A percentile compares a stretch with the other conserved stretches of the same genome.
phyloP scores from a whole-genome alignment of 2,888 invertebrate species.

The Pyrrhia umbra region DNA sequence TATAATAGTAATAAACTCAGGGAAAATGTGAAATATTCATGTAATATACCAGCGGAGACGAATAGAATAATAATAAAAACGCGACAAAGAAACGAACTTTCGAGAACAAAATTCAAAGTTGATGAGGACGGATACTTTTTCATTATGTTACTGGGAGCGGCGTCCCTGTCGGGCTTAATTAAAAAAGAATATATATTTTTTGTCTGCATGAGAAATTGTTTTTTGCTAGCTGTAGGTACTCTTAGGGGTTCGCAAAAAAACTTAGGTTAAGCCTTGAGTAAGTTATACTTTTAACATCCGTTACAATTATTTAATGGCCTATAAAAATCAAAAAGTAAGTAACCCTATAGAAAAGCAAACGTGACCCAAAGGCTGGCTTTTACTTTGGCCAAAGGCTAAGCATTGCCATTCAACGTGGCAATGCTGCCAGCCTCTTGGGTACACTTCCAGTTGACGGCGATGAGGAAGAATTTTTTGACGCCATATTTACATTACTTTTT shows the following conservation, averaged over 20 bases:
- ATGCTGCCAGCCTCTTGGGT: no score
- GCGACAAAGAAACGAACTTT: conserved; percentile 5
- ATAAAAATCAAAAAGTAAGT: no score
- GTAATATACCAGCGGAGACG: conserved; percentile 13
- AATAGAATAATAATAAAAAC: conserved; percentile 28
- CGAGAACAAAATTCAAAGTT: conserved; percentile 29
- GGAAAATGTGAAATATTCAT: conserved; percentile 36
- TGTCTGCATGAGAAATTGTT: neutral
- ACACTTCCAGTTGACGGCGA: no score
- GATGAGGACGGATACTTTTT: conserved; percentile 19
- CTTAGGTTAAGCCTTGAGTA: neutral
- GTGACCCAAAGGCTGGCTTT: no score
- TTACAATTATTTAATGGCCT: no score
- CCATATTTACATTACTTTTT: no score
- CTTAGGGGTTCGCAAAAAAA: neutral
- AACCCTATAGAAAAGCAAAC: no score
- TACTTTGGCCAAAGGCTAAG: no score
- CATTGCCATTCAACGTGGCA: no score
- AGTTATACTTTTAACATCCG: no score
- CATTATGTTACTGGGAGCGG: conserved; percentile 18
- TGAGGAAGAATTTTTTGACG: no score
- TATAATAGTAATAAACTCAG: conserved; percentile 30
- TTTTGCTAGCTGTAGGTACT: neutral
- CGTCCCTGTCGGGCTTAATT: conserved; percentile 18
- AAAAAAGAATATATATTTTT: conserved; percentile 2